Evolutionary conservation across 2,888 invertebrate species (phyloP).

Genomic region (Stegophylla sp.): DNA sequence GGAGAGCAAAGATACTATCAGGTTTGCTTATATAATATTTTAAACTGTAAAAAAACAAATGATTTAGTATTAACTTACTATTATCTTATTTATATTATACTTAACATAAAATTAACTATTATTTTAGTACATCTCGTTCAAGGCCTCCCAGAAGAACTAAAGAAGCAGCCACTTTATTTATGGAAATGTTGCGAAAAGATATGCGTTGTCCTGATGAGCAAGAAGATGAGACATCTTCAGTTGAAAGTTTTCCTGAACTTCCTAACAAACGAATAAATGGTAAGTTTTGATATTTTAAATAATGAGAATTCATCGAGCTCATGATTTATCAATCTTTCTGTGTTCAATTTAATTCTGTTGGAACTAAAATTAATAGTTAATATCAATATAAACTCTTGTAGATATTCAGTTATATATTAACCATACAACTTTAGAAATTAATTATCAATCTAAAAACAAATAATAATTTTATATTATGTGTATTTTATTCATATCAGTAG

Average conservation of each 20-base stretch:
- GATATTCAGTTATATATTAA: too few relatives aligned
- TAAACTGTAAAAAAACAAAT: neutral
- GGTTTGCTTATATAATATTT: neutral
- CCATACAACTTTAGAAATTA: too few relatives aligned
- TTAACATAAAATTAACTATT: slow-evolving; percentile 58
- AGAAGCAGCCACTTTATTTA: slow-evolving; percentile 77
- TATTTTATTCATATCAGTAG: too few relatives aligned
- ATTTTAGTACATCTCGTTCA: slow-evolving; percentile 61
- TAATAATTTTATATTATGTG: too few relatives aligned
- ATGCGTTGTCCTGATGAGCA: slow-evolving; percentile 71
- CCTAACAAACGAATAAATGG: slow-evolving; percentile 72
- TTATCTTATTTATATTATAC: slow-evolving; percentile 6
- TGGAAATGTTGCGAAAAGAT: slow-evolving; percentile 77
- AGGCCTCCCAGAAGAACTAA: slow-evolving; percentile 76
- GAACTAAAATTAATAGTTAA: too few relatives aligned
- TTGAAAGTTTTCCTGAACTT: slow-evolving; percentile 74
- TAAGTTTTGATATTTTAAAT: slow-evolving; percentile 63
- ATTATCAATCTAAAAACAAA: too few relatives aligned
- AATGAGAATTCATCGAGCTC: too few relatives aligned
- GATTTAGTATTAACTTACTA: too few relatives aligned
- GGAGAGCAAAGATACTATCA: slow-evolving; percentile 24
- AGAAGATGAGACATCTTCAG: slow-evolving; percentile 70
- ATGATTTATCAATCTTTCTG: too few relatives aligned
- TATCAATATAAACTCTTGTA: too few relatives aligned
- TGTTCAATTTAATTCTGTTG: too few relatives aligned